Base-by-base conservation (phyloP, 92 coral and sea anemone species). In the Paramuricea clavata region DNA sequence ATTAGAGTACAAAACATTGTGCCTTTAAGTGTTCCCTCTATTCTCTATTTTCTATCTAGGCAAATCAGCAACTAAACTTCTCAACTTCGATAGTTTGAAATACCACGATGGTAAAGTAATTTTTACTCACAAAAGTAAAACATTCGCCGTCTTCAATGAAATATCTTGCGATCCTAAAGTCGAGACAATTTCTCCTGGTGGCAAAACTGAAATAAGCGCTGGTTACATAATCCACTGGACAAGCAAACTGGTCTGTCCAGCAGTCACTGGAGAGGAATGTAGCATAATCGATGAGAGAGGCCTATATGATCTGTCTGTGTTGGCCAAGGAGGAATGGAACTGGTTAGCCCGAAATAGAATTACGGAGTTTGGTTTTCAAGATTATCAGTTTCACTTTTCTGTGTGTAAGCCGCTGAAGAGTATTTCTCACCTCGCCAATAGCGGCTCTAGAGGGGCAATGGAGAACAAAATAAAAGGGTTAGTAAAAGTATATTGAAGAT, bases 201-300 rank as follows among this genome's bases (percentile, higher is more conserved):
- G 41, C 17, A 65, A 31, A 31, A 13, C 17, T 19, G 10, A 30
- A 65, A 39, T 16, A 0, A 68, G 33, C 16, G 74, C 81, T 59
- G 59, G 41, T 5, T 76, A 91, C 57, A 6, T 42, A 23, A 91
- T 92, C 0, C 86, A 62, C 50, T 95, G 98, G 96, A 71, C 78
- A 17, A 95, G 95, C 16, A 43, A 81, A 2, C 89, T 85, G 49
- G 98, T 93, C 1, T 95, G 98, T 69, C 93, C 94, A 7, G 95
- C 98, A 5, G 43, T 92, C 82, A n/a, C 74, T 13, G 92, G 87
- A 39, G 95, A 90, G 26, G 96, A 94, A 86, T 95, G 98, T 54
- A 95, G 95, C 50, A 70, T 94, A 13, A 83, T 95, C 16, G 31
- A 39, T 43, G n/a, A 87, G 7, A 87, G 74, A 16, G 61, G 76